phyloP scores from a whole-genome alignment of 2,797 vertebrate genomes.

The Gadopsis bispinosus region DNA sequence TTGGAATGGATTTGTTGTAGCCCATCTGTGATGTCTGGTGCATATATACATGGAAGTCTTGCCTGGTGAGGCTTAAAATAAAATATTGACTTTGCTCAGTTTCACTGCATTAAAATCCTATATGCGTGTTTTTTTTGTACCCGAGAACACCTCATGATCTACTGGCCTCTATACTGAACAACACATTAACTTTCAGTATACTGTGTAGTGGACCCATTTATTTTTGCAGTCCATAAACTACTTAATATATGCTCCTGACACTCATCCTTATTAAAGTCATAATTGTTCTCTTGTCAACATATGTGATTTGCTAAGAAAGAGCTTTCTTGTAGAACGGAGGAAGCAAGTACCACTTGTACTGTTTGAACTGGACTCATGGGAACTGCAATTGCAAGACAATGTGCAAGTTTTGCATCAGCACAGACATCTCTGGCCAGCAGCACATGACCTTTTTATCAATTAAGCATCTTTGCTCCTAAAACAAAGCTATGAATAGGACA shows the following conservation, averaged over 20 bases:
- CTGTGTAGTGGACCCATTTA: conserved; percentile 4
- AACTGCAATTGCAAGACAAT: conserved; percentile 56
- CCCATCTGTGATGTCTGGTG: not conserved
- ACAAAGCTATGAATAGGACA: conserved; percentile 30
- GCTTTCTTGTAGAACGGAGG: conserved; percentile 21
- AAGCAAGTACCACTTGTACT: conserved; percentile 1
- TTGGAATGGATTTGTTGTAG: not conserved
- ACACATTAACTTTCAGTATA: conserved; percentile 40
- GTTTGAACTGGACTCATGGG: conserved; percentile 37
- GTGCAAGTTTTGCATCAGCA: conserved; percentile 75
- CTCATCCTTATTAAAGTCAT: conserved; percentile 32
- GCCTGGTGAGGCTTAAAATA: conserved; percentile 2
- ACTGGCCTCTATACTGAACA: conserved; percentile 27
- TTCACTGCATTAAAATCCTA: conserved; percentile 9
- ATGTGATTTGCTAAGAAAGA: conserved; percentile 32
- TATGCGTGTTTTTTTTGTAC: conserved; percentile 8
- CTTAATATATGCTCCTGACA: conserved; percentile 15
- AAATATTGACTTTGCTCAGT: not conserved
- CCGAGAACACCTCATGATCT: conserved; percentile 8
- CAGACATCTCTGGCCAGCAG: conserved; percentile 57
- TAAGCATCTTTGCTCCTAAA: conserved; percentile 42
- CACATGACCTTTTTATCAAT: conserved; percentile 61
- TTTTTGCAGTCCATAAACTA: conserved; percentile 45
- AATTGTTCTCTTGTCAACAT: conserved; percentile 41
- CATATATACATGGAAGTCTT: not conserved